A percentile compares a stretch with the other conserved stretches of the same genome.
Evolutionary conservation across 2,113 vertebrate species (phyloP).

Genomic region (Cathartes aura): DNA sequence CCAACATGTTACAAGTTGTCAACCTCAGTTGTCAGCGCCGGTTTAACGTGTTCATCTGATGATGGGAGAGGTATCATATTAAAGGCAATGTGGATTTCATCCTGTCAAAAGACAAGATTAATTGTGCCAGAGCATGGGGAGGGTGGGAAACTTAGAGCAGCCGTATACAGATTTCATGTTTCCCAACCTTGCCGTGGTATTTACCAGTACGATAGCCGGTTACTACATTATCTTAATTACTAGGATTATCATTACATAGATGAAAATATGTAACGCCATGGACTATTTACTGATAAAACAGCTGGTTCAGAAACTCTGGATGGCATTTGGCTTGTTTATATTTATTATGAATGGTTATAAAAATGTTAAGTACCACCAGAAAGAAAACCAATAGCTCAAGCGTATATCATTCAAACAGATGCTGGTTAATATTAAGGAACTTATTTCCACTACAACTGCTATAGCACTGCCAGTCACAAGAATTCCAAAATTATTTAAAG

Average conservation of each 20-base stretch:
- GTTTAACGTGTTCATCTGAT: not conserved
- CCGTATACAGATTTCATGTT: not conserved
- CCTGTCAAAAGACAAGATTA: not conserved
- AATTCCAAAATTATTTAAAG: not conserved
- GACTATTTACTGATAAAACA: not conserved
- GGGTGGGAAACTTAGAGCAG: not conserved
- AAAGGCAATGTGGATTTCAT: not conserved
- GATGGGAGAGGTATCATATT: not conserved
- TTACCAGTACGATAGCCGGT: not conserved
- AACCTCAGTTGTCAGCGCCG: not conserved
- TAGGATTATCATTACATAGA: not conserved
- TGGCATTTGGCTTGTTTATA: not conserved
- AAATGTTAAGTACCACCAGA: not conserved
- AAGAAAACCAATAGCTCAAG: not conserved
- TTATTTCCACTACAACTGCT: not conserved
- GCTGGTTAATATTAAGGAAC: not conserved
- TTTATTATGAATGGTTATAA: not conserved
- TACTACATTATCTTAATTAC: not conserved
- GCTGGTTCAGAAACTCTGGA: not conserved
- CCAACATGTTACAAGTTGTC: fast-evolving
- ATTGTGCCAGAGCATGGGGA: not conserved
- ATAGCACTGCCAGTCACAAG: not conserved
- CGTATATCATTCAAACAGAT: not conserved
- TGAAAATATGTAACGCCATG: not conserved
- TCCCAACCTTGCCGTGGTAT: not conserved